A percentile compares a stretch with the other conserved stretches of the same genome.
These are phyloP conservation scores for Agrilus planipennis DNA, from an alignment of 1,140 invertebrate species.

Conservation along the genomic window DNA sequence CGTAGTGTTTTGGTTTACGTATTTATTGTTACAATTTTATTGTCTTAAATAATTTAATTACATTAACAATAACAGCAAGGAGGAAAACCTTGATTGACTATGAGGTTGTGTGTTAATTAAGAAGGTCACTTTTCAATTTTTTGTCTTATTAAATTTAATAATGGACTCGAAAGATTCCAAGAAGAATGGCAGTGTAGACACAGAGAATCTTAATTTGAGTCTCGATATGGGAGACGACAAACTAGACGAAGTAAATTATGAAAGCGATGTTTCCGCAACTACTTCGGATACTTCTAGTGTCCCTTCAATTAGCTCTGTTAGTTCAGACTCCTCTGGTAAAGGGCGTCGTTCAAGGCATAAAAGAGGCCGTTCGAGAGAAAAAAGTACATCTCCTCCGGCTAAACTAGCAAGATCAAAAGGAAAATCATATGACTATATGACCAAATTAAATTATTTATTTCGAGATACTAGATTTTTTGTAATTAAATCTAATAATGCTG, in stretches of 20 bases:
- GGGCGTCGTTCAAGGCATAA: slow-evolving; percentile 38
- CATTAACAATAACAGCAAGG: no score
- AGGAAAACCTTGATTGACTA: no score
- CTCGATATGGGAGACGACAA: slow-evolving; percentile 33
- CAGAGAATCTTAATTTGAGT: slow-evolving; percentile 31
- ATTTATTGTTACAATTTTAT: no score
- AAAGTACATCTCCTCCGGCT: slow-evolving; percentile 39
- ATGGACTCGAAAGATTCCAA: slow-evolving; percentile 27
- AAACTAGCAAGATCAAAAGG: slow-evolving; percentile 38
- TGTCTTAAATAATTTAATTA: no score
- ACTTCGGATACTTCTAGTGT: slow-evolving; percentile 53
- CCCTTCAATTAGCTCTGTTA: slow-evolving; percentile 62
- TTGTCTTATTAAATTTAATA: no score
- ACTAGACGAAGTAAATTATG: slow-evolving; percentile 37
- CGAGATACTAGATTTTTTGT: slow-evolving; percentile 90
- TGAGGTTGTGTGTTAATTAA: no score
- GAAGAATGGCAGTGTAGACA: slow-evolving; percentile 30
- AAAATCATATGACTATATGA: slow-evolving; percentile 73
- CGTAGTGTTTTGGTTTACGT: no score
- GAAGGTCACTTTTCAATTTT: no score
- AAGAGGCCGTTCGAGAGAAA: slow-evolving; percentile 38
- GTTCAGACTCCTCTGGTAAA: slow-evolving; percentile 46
- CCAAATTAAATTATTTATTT: slow-evolving; percentile 89
- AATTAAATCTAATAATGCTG: slow-evolving; percentile 95
- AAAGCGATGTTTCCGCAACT: slow-evolving; percentile 68